Base-by-base conservation (phyloP, 2,888 invertebrate genomes). In the Perdita meconis region DNA sequence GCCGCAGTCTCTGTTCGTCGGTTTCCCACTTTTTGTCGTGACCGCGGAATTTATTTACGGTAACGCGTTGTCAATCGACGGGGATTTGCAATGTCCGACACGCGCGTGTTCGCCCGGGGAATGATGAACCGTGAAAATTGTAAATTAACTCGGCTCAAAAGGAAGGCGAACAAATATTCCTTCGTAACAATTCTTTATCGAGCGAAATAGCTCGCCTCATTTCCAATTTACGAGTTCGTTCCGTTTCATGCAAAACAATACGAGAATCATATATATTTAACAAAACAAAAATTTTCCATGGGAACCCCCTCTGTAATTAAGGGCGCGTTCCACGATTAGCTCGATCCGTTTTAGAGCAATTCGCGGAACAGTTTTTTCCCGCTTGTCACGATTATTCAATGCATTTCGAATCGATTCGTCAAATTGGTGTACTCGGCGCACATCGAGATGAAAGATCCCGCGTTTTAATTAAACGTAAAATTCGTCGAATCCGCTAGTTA, bases 331-430 rank as follows among this genome's bases (percentile, higher is more conserved):
- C 51, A 64, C 65, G 47, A 55, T 80, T 74, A 63, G 67, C 12
- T 73, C 68, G 65, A 70, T 47, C 47, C 47, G 22, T 38, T 57
- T 60, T 26, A 51, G 72, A 50, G 30, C 70, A 79, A 83, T 83
- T 68, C 77, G 72, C 53, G 75, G 74, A 83, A 83, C 78, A 40
- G 77, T 80, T 84, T 77, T 74, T 71, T 40, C 72, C 26, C n/a
- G n/a, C 13, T 34, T 74, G 24, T 69, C 66, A 44, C 66, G 72
- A 81, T 83, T 79, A 75, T 77, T 73, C 81, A 67, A 55, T 56
- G 44, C 51, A 61, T 19, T 22, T 47, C 36, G 42, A 69, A 61
- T 51, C 44, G 30, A n/a, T 0, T 38, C 30, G 67, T 24, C 55
- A 53, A 63, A 76, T 78, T 55, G 53, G 63, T 40, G 55, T 76